These are phyloP conservation scores for Congeria kusceri DNA, from an alignment of 2,888 invertebrate species.

Conservation along the genomic window DNA sequence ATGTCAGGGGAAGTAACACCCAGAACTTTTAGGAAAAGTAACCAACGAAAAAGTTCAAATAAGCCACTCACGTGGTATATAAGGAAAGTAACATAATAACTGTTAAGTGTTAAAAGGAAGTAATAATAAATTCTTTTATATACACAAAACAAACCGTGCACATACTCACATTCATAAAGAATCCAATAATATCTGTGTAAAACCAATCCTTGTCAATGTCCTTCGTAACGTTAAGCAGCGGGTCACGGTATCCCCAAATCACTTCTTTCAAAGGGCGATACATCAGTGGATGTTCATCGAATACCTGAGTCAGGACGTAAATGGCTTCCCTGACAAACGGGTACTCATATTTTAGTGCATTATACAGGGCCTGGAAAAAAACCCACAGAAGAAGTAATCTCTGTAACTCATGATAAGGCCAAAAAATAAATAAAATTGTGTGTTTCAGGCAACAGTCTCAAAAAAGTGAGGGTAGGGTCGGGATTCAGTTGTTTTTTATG, in stretches of 20 bases:
- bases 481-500: too few species aligned
- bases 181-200: constrained; percentile 76
- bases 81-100: too few species aligned
- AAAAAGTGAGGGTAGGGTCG: too few species aligned
- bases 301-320: constrained; percentile 23
- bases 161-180: constrained; percentile 81
- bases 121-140: background rate
- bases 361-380: constrained; percentile 68
- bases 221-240: constrained; percentile 87
- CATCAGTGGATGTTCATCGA: constrained; percentile 72
- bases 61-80: too few species aligned
- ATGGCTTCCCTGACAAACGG: constrained; percentile 53
- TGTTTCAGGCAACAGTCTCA: too few species aligned
- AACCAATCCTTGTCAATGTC: constrained; percentile 72
- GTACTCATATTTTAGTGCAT: constrained; percentile 63
- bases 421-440: too few species aligned
- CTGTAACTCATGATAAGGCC: too few species aligned
- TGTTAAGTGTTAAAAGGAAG: too few species aligned
- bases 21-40: too few species aligned
- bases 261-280: constrained; percentile 85
- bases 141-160: background rate
- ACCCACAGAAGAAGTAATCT: background rate
- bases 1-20: too few species aligned
- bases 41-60: too few species aligned
- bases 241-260: constrained; percentile 93